Conservation (phyloP, 2,113 vertebrate genomes). For the Carlito syrichta region DNA sequence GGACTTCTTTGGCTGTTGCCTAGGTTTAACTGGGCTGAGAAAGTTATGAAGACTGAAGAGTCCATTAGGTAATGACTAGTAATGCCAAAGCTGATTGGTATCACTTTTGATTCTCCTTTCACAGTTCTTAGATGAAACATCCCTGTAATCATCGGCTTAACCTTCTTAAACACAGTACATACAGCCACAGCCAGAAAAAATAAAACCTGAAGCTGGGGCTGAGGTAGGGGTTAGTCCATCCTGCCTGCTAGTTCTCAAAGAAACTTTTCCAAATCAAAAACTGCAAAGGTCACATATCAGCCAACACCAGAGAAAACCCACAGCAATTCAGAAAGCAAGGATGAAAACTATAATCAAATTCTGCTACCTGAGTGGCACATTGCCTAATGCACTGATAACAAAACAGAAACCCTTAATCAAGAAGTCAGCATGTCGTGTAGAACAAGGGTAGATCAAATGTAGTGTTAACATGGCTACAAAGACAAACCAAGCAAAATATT, state of each 20-base stretch:
- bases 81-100: neutral
- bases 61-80: slow-evolving; percentile 59
- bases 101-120: slow-evolving; percentile 5
- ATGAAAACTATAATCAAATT: slow-evolving; percentile 74
- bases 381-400: slow-evolving; percentile 53
- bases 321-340: slow-evolving; percentile 56
- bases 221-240: neutral
- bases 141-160: slow-evolving; percentile 59
- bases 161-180: neutral
- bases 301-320: slow-evolving; percentile 17
- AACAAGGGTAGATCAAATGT: slow-evolving; percentile 34
- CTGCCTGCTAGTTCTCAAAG: neutral
- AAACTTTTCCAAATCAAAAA: slow-evolving; percentile 62
- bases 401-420: slow-evolving; percentile 69
- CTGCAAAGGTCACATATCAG: slow-evolving; percentile 47
- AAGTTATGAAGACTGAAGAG: slow-evolving; percentile 41
- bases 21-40: neutral
- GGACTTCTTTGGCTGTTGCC: neutral
- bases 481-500: neutral
- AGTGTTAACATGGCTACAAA: slow-evolving; percentile 16
- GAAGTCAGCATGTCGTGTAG: slow-evolving; percentile 24
- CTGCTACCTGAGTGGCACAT: slow-evolving; percentile 55
- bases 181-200: neutral
- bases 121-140: slow-evolving; percentile 7
- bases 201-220: neutral